These are phyloP conservation scores for Enteromius thamalakanensis DNA, from an alignment of 2,797 vertebrate genomes.

Conservation along the genomic window DNA sequence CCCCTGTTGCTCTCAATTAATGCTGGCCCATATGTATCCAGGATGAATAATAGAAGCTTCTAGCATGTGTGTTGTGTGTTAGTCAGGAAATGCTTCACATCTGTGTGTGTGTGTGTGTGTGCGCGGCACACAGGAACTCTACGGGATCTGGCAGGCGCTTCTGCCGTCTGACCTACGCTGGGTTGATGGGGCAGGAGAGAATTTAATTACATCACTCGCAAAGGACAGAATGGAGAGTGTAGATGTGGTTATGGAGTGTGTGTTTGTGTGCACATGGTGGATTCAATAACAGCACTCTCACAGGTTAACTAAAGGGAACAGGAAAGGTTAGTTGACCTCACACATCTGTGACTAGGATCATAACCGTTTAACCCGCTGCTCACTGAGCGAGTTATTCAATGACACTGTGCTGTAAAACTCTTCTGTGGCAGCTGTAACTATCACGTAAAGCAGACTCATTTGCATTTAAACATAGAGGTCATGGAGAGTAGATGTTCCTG, in stretches of 20 bases:
- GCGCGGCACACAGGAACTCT: not conserved
- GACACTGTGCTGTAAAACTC: slow-evolving; percentile 27
- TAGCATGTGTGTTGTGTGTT: slow-evolving; percentile 16
- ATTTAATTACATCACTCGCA: slow-evolving; percentile 39
- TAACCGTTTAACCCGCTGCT: slow-evolving; percentile 54
- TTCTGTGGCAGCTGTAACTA: slow-evolving; percentile 45
- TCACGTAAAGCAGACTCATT: slow-evolving; percentile 58
- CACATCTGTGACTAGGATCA: slow-evolving; percentile 25
- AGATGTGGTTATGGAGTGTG: slow-evolving; percentile 6
- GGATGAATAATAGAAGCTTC: slow-evolving; percentile 32
- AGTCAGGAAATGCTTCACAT: slow-evolving; percentile 25
- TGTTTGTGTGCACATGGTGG: slow-evolving; percentile 23
- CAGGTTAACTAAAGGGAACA: slow-evolving; percentile 35
- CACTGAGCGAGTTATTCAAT: slow-evolving; percentile 36
- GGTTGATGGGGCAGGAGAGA: slow-evolving; percentile 43
- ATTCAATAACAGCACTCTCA: slow-evolving; percentile 42
- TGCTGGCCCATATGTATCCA: slow-evolving; percentile 51
- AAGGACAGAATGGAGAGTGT: slow-evolving; percentile 6
- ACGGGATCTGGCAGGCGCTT: slow-evolving; percentile 20
- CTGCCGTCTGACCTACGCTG: slow-evolving; percentile 8
- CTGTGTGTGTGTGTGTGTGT: not conserved
- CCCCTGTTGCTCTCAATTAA: slow-evolving; percentile 63
- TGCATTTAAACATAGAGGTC: slow-evolving; percentile 64
- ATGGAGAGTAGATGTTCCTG: slow-evolving; percentile 55
- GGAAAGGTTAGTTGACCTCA: slow-evolving; percentile 10